Conservation (phyloP, 2,113 vertebrate genomes). For the Columba janthina region DNA sequence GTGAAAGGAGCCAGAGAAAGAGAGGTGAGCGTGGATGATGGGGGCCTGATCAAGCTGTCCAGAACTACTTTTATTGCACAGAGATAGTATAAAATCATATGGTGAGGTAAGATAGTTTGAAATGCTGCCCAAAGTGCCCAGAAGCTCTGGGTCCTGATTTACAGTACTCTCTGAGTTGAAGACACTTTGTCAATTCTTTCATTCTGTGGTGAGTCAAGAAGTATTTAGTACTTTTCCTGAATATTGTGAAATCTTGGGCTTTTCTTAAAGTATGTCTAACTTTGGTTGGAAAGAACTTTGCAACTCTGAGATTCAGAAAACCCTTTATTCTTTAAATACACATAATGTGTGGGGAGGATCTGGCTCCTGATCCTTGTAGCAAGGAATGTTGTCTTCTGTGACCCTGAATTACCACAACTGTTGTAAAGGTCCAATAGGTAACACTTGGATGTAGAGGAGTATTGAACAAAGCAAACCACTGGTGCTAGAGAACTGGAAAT, state of each 20-base stretch:
- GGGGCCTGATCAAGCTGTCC: not conserved
- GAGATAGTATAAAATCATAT: not conserved
- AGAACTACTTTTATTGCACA: not conserved
- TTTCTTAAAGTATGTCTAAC: not conserved
- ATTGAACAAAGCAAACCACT: not conserved
- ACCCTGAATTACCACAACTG: not conserved
- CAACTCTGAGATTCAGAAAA: not conserved
- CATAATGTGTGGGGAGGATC: not conserved
- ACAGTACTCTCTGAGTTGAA: not conserved
- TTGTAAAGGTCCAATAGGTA: not conserved
- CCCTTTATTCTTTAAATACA: not conserved
- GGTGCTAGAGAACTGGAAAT: not conserved
- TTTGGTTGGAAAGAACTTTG: not conserved
- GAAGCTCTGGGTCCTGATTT: not conserved
- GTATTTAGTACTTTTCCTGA: not conserved
- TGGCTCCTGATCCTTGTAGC: not conserved
- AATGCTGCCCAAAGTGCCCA: not conserved
- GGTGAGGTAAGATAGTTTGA: not conserved
- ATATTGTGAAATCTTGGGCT: not conserved
- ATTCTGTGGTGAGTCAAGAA: not conserved
- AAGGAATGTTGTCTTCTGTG: not conserved
- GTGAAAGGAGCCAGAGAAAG: not conserved
- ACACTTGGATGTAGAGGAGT: fast-evolving
- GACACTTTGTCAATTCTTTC: not conserved
- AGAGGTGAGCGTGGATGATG: not conserved